Evolutionary conservation across 2,113 vertebrate species (phyloP).

Genomic region (Chlamydotis undulata): DNA sequence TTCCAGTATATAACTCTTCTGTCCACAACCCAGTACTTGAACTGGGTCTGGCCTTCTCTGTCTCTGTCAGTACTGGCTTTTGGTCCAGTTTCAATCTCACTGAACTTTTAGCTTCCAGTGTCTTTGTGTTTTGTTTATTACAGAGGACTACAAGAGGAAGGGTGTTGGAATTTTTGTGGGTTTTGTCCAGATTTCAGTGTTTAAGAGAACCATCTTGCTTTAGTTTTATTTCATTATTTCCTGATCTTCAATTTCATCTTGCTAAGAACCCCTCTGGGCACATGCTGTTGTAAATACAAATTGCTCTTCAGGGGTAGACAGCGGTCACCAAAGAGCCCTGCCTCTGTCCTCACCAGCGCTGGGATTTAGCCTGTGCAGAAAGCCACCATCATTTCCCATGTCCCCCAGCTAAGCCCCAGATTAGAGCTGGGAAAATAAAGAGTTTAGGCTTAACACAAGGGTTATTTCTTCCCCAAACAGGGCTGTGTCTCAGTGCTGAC

Average conservation of each 20-base stretch:
- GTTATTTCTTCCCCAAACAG: neutral
- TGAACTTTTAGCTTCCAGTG: neutral
- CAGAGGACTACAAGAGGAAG: neutral
- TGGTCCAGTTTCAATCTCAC: neutral
- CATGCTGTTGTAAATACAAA: neutral
- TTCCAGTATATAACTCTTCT: neutral
- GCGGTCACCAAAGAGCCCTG: neutral
- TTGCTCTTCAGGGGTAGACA: neutral
- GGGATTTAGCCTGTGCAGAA: neutral
- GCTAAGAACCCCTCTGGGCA: neutral
- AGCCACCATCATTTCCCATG: neutral
- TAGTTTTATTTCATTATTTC: neutral
- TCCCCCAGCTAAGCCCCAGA: accelerated
- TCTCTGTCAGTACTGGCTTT: neutral
- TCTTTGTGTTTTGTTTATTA: neutral
- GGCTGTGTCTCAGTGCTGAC: neutral
- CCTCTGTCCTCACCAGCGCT: neutral
- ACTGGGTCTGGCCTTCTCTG: neutral
- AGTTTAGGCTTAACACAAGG: neutral
- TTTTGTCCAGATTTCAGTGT: neutral
- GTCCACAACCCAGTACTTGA: accelerated
- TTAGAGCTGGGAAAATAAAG: neutral
- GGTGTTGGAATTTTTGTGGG: neutral
- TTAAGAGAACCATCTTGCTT: neutral
- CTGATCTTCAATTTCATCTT: neutral